Evolutionary conservation across 2,888 invertebrate species (phyloP).

Genomic region (Zaprionus lineosus): DNA sequence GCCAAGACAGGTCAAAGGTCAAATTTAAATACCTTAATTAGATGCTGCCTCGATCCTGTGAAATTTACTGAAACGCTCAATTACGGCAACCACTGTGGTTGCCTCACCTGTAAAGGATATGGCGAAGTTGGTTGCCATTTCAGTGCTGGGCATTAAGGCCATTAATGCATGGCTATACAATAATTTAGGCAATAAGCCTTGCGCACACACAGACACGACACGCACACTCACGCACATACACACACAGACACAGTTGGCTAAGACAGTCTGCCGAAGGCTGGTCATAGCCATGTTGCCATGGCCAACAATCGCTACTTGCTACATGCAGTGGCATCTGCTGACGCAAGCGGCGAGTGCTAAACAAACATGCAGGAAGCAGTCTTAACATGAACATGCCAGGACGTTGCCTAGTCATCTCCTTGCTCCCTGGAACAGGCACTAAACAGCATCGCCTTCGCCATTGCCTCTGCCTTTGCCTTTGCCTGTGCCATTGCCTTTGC

Average conservation of each 20-base stretch:
- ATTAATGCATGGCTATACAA: conserved; percentile 31
- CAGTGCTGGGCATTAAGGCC: conserved; percentile 20
- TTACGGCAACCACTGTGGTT: conserved; percentile 17
- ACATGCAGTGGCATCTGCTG: conserved; percentile 58
- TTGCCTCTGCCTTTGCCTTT: not conserved
- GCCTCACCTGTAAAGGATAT: not conserved
- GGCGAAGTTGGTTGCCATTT: conserved; percentile 13
- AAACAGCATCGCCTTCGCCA: not conserved
- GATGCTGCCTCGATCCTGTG: conserved; percentile 10
- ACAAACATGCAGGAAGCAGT: conserved; percentile 49
- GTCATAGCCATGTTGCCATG: conserved; percentile 40
- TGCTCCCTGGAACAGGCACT: not conserved
- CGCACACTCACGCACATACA: conserved; percentile 3
- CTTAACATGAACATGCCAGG: conserved; percentile 28
- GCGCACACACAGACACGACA: conserved; percentile 6
- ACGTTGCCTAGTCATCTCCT: conserved; percentile 9
- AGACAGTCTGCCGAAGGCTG: conserved; percentile 3
- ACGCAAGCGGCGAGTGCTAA: conserved; percentile 55
- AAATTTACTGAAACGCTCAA: conserved; percentile 18
- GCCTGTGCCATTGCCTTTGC: too few species aligned
- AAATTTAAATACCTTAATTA: not conserved
- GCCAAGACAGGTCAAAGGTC: not conserved
- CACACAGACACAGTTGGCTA: conserved; percentile 4
- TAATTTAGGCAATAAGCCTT: conserved; percentile 49
- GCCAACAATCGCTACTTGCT: conserved; percentile 29